Evolutionary conservation across 2,797 vertebrate species (phyloP).

Genomic region (Acomys russatus): DNA sequence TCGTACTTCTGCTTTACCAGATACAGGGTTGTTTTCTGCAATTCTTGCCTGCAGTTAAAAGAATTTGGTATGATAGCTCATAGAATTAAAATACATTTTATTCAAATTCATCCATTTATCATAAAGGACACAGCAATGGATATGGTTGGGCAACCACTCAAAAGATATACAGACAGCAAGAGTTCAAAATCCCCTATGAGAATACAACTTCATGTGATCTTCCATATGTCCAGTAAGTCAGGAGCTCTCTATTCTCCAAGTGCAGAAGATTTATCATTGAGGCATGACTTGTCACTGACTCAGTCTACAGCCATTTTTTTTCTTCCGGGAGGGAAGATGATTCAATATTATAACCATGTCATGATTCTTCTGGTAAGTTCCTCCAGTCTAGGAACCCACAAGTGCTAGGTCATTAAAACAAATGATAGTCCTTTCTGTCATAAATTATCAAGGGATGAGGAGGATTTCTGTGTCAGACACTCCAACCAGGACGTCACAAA

Average conservation of each 20-base stretch:
- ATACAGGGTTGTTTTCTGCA: not conserved
- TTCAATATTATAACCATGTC: not conserved
- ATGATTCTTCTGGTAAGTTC: not conserved
- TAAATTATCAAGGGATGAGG: not conserved
- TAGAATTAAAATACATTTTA: not conserved
- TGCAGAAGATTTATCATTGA: not conserved
- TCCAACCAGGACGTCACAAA: not conserved
- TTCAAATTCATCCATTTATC: not conserved
- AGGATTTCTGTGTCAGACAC: not conserved
- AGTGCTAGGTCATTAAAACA: not conserved
- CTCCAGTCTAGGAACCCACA: not conserved
- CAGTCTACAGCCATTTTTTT: not conserved
- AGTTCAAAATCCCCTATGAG: rapidly evolving
- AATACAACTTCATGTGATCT: too few relatives aligned
- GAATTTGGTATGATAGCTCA: not conserved
- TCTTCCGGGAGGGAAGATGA: not conserved
- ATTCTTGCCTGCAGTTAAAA: not conserved
- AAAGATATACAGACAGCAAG: not conserved
- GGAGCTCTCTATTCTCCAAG: too few relatives aligned
- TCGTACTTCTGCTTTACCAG: not conserved
- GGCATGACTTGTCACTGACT: not conserved
- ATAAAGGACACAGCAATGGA: not conserved
- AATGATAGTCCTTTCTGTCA: not conserved
- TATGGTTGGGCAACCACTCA: rapidly evolving
- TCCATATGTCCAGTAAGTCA: not conserved